phyloP scores from a whole-genome alignment of 2,888 invertebrate species.

The Drosophila subsilvestris region DNA sequence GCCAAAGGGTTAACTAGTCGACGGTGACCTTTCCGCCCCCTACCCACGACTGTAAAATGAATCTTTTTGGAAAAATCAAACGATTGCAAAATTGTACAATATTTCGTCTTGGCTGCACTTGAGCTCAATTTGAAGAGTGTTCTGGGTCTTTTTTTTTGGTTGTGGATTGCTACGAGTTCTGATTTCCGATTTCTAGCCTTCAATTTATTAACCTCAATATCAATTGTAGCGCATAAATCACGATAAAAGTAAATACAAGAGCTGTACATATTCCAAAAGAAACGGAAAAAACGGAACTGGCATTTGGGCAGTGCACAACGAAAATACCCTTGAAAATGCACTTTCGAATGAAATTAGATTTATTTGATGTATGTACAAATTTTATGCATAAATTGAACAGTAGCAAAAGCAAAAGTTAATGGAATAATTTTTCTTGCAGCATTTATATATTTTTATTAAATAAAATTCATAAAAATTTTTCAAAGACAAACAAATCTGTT shows the following conservation, averaged over 20 bases:
- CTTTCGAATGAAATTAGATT: not conserved
- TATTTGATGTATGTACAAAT: too few species aligned
- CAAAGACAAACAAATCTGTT: too few species aligned
- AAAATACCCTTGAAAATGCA: not conserved
- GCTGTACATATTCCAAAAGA: constrained; percentile 59
- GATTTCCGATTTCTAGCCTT: constrained; percentile 54
- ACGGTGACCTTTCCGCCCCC: constrained; percentile 59
- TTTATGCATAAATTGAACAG: too few species aligned
- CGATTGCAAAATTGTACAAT: constrained; percentile 39
- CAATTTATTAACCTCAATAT: constrained; percentile 79
- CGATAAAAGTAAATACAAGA: constrained; percentile 78
- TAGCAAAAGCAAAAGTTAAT: too few species aligned
- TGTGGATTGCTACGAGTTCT: constrained; percentile 22
- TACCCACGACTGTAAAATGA: constrained; percentile 29
- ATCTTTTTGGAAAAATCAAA: constrained; percentile 22
- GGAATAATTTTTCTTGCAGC: too few species aligned
- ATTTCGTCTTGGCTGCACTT: constrained; percentile 64
- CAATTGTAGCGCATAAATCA: constrained; percentile 76
- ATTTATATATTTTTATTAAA: too few species aligned
- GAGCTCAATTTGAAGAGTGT: constrained; percentile 68
- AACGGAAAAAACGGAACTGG: constrained; percentile 7
- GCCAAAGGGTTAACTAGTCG: constrained; percentile 68
- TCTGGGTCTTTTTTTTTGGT: constrained; percentile 3
- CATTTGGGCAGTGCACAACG: not conserved
- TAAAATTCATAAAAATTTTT: too few species aligned